These are phyloP conservation scores for Sebastes diploproa DNA, from an alignment of 2,797 vertebrate genomes.

Conservation along the genomic window DNA sequence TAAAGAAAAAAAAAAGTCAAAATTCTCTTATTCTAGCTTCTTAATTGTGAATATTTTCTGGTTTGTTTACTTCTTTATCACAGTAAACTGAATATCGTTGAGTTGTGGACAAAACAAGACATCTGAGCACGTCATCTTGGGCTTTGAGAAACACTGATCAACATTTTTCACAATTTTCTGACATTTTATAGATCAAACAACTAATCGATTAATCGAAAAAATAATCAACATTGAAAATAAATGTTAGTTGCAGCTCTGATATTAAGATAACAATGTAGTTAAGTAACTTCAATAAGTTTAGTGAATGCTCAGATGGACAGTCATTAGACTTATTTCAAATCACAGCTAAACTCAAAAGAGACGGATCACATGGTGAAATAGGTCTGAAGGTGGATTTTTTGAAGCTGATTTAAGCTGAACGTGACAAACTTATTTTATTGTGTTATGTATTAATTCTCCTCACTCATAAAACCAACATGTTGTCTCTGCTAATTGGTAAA, in stretches of 20 bases:
- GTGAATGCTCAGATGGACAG: not conserved
- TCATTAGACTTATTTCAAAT: not conserved
- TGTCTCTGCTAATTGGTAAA: not conserved
- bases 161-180: too few relatives aligned
- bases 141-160: too few relatives aligned
- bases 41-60: too few relatives aligned
- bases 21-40: too few relatives aligned
- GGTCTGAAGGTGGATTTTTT: not conserved
- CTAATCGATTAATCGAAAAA: too few relatives aligned
- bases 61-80: too few relatives aligned
- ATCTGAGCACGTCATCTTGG: too few relatives aligned
- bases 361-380: not conserved
- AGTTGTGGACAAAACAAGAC: too few relatives aligned
- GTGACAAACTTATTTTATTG: not conserved
- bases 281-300: not conserved
- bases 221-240: too few relatives aligned
- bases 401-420: not conserved
- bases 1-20: too few relatives aligned
- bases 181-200: too few relatives aligned
- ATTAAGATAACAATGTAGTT: not conserved
- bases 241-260: not conserved
- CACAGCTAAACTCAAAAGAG: not conserved
- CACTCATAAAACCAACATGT: not conserved
- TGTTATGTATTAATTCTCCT: not conserved
- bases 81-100: too few relatives aligned